These are phyloP conservation scores for Scelioninae gen. 2 DNA, from an alignment of 2,888 invertebrate species.

Conservation along the genomic window DNA sequence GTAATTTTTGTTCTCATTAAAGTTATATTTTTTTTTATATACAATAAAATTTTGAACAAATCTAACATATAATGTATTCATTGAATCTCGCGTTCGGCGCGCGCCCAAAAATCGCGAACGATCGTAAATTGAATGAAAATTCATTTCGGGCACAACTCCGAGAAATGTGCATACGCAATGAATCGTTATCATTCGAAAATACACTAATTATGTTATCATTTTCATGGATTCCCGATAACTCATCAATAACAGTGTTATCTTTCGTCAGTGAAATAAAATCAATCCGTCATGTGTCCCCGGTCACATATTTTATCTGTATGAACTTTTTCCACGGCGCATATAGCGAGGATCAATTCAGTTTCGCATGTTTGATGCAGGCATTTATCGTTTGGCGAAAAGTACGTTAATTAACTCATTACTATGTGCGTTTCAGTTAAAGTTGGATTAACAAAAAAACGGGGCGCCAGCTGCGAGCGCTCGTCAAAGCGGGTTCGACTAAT, in stretches of 20 bases:
- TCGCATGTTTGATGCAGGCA: slow-evolving; percentile 26
- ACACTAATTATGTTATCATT: slow-evolving; percentile 49
- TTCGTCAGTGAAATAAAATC: slow-evolving; percentile 47
- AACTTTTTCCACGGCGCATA: slow-evolving; percentile 29
- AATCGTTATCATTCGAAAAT: slow-evolving; percentile 39
- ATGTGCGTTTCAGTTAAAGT: slow-evolving; percentile 31
- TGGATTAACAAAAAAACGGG: slow-evolving; percentile 28
- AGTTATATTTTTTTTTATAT: too few relatives aligned
- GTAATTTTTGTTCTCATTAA: too few relatives aligned
- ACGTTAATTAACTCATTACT: slow-evolving; percentile 49
- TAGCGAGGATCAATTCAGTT: slow-evolving; percentile 41
- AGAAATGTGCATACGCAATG: slow-evolving; percentile 18
- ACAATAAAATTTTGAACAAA: too few relatives aligned
- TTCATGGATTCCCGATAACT: slow-evolving; percentile 44
- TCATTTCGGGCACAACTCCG: too few relatives aligned
- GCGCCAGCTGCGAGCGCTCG: neutral
- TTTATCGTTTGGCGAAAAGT: slow-evolving; percentile 45
- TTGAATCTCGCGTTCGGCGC: too few relatives aligned
- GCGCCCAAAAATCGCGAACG: too few relatives aligned
- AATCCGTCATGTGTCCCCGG: slow-evolving; percentile 45
- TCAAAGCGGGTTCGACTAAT: slow-evolving; percentile 46
- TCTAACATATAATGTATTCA: too few relatives aligned
- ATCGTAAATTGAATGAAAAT: too few relatives aligned
- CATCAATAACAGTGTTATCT: slow-evolving; percentile 49
- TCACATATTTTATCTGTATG: slow-evolving; percentile 44